These are phyloP conservation scores for Pimephales promelas DNA, from an alignment of 2,113 vertebrate genomes.

Conservation along the genomic window DNA sequence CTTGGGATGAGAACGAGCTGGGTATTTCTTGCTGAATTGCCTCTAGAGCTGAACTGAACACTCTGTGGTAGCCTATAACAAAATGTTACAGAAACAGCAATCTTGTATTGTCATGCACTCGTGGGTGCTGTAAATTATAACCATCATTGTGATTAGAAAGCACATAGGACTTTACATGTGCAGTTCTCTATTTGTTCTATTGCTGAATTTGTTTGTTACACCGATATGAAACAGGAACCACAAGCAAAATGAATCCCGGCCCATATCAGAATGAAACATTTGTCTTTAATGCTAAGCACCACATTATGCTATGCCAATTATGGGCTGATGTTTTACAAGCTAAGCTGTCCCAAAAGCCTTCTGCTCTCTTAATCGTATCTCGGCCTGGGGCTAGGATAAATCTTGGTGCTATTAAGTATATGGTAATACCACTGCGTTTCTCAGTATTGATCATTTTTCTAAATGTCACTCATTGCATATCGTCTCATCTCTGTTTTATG, in stretches of 20 bases:
- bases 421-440: conserved; percentile 75
- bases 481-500: conserved; percentile 44
- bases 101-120: conserved; percentile 55
- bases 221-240: conserved; percentile 42
- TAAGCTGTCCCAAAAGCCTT: conserved; percentile 68
- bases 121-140: conserved; percentile 50
- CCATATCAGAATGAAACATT: conserved; percentile 72
- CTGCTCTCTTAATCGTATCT: conserved; percentile 80
- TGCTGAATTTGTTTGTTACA: conserved; percentile 20
- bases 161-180: conserved; percentile 32
- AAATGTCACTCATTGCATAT: conserved; percentile 71
- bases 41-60: conserved; percentile 17
- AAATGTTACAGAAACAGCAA: conserved; percentile 47
- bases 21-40: conserved; percentile 14
- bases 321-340: conserved; percentile 78
- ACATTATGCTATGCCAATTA: conserved; percentile 76
- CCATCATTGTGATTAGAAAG: conserved; percentile 46
- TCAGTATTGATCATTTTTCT: conserved; percentile 73
- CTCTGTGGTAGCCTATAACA: conserved; percentile 42
- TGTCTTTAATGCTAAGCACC: conserved; percentile 73
- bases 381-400: conserved; percentile 74
- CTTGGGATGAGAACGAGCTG: too few relatives aligned
- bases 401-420: conserved; percentile 76
- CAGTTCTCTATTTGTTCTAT: neutral
- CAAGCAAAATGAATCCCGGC: conserved; percentile 64